Evolutionary conservation across 2,797 vertebrate species (phyloP), one percentile per base, ranked within the genome.

Genomic region (Mormyrops boulengeri): DNA sequence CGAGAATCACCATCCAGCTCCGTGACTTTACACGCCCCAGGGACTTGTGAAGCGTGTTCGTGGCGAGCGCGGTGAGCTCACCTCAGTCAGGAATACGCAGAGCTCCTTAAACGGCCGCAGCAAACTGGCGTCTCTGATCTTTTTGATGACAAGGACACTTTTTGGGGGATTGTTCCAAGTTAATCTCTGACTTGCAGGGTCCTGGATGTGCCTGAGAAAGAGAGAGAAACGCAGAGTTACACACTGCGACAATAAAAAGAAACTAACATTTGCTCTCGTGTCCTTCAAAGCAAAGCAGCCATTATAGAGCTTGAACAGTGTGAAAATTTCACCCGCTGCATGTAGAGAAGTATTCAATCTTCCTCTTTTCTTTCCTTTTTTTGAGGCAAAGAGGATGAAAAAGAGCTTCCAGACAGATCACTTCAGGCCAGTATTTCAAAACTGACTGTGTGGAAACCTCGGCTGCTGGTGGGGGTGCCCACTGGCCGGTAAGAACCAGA

Each of bases 111-210:
- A 99, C 60, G 98, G 98, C 95, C 97, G 96, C 2, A 99, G 95
- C 91, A 99, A 94, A 89, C 96, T 97, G 93, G 97, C 95, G 5
- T 99, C 98, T 50, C 95, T 94, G 73, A 99, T 97, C 95, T 99
- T 99, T 94, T 99, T 99, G 92, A 99, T 97, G 88, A 99, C 98
- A 50, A 99, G 97, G 91, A 99, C 97, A 60, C 98, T 99, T 97
- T 97, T 98, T 0, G 98, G 98, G 82, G 97, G 96, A 93, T 98
- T 99, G 97, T 97, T 99, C 98, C 98, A 99, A 0, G 98, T 99
- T 94, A 99, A 95, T 93, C 96, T 97, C 95, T 99, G 98, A 95
- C 97, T 98, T 50, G 98, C 98, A 53, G 98, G 98, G 92, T 99
- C 98, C 95, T 99, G 98, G 92, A 99, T 99, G 94, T 99, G 98